Conservation (phyloP, 2,888 invertebrate species). For the Platerodrilus igneus region DNA sequence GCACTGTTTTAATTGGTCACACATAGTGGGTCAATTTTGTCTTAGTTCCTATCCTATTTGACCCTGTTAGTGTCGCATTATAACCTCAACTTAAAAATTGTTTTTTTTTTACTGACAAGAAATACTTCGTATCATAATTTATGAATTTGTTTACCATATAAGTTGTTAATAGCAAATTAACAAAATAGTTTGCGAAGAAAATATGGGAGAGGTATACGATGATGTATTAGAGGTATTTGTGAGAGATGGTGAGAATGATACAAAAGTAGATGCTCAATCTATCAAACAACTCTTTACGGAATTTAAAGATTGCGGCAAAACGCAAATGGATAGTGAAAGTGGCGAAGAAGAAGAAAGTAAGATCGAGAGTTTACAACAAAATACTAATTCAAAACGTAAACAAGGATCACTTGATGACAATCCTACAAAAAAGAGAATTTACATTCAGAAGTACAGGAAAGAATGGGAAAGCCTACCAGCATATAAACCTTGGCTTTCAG, state of each 20-base stretch:
- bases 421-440: slow-evolving; percentile 28
- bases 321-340: slow-evolving; percentile 2
- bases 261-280: slow-evolving; percentile 13
- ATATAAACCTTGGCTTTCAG: slow-evolving; percentile 42
- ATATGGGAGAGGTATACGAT: slow-evolving; percentile 11
- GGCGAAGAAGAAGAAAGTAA: slow-evolving; percentile 9
- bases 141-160: no score
- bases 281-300: slow-evolving; percentile 18
- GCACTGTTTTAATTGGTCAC: no score
- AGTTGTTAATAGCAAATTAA: no score
- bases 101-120: no score
- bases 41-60: no score
- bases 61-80: no score
- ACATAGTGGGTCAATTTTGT: no score
- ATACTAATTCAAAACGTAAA: slow-evolving; percentile 12
- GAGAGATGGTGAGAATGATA: slow-evolving; percentile 15
- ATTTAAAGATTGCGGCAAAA: slow-evolving; percentile 14
- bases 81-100: no score
- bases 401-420: slow-evolving; percentile 12
- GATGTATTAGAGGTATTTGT: slow-evolving; percentile 16
- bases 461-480: slow-evolving; percentile 45
- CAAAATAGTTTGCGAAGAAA: no score
- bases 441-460: slow-evolving; percentile 42
- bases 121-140: no score
- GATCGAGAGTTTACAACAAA: slow-evolving; percentile 7